These are phyloP conservation scores for Panzeria rudis DNA, from an alignment of 2,888 invertebrate genomes.

Conservation along the genomic window DNA sequence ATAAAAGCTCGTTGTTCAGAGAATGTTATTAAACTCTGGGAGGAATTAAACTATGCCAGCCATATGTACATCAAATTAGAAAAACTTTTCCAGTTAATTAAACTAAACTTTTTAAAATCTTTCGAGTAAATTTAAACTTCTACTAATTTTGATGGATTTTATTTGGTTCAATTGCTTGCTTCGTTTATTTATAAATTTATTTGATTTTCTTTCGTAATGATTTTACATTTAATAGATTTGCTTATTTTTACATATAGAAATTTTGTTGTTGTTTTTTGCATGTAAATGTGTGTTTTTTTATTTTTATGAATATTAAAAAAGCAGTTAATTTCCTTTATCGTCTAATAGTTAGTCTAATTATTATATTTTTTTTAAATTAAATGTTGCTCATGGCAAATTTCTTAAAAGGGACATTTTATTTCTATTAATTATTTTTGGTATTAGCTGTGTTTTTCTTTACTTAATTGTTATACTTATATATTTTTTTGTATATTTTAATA, in stretches of 20 bases:
- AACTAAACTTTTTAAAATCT: too few species aligned
- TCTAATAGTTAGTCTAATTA: constrained; percentile 43
- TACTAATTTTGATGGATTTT: not conserved
- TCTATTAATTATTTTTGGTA: constrained; percentile 64
- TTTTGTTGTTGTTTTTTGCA: not conserved
- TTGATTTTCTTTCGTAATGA: constrained; percentile 8
- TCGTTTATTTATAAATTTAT: constrained; percentile 4
- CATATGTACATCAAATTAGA: not conserved
- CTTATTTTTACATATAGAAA: constrained; percentile 26
- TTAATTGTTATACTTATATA: constrained; percentile 8
- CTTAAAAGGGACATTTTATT: constrained; percentile 49
- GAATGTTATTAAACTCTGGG: too few species aligned
- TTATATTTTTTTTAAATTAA: constrained; percentile 44
- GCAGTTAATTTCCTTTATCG: constrained; percentile 29
- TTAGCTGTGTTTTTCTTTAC: constrained; percentile 56
- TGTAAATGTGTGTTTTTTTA: not conserved
- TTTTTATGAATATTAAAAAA: constrained; percentile 12
- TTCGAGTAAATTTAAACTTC: constrained; percentile 1
- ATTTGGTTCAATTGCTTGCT: not conserved
- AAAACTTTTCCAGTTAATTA: not conserved
- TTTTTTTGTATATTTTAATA: constrained; percentile 43
- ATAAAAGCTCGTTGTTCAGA: too few species aligned
- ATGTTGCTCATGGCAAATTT: constrained; percentile 26
- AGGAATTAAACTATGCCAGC: not conserved
- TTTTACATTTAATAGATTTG: constrained; percentile 24